These are phyloP conservation scores for Helostoma temminkii DNA, from an alignment of 2,797 vertebrate genomes.

Conservation along the genomic window DNA sequence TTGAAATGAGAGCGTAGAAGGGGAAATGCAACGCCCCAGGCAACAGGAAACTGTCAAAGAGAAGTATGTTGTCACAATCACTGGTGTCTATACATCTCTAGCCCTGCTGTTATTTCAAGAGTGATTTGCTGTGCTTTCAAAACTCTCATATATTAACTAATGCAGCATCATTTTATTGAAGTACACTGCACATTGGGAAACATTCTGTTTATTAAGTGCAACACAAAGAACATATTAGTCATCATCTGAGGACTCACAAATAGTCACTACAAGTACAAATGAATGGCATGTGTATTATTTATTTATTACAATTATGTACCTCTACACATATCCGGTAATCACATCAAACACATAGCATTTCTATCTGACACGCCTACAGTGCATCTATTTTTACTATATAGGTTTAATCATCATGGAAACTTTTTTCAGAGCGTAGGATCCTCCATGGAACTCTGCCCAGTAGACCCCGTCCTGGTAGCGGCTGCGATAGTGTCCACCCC, in stretches of 20 bases:
- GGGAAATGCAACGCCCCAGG: constrained; percentile 41
- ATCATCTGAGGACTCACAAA: no score
- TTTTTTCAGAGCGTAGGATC: constrained; percentile 91
- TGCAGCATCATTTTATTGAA: constrained; percentile 37
- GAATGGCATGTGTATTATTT: no score
- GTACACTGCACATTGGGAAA: constrained; percentile 7
- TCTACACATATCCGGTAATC: neutral
- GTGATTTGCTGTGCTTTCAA: no score
- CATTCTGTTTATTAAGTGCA: constrained; percentile 13
- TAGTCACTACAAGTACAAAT: no score
- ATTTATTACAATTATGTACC: no score
- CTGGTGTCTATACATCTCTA: no score
- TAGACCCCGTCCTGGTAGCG: constrained; percentile 94
- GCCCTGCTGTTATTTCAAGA: no score
- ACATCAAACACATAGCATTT: constrained; percentile 4
- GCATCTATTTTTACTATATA: constrained; percentile 36
- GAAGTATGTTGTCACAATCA: constrained; percentile 29
- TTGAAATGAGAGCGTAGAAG: neutral
- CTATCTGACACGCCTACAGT: neutral
- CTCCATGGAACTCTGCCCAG: constrained; percentile 93
- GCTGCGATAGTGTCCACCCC: constrained; percentile 91
- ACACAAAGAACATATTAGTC: neutral
- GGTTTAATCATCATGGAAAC: constrained; percentile 91
- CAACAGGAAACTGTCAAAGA: constrained; percentile 56
- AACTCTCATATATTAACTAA: no score